Evolutionary conservation across 2,797 vertebrate genomes (phyloP), one percentile per base, ranked within the genome.

Genomic region (Eleutherodactylus coqui): DNA sequence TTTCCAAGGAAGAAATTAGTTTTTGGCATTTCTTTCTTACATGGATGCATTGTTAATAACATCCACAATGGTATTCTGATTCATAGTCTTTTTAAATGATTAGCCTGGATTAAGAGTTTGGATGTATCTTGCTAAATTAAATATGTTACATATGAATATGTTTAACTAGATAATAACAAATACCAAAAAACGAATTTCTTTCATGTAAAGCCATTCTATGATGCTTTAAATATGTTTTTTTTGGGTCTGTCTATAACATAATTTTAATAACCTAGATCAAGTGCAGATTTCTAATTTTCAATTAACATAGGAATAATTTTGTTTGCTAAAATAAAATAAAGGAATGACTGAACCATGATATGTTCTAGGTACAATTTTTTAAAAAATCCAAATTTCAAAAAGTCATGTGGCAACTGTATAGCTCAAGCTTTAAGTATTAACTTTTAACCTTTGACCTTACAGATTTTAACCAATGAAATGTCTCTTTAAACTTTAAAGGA

Each of bases 401-500:
- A 94, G 94, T 95, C 95, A 94, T 95, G 97, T 98, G 96, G 94
- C 96, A 96, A 96, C 96, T 98, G 96, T 98, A 94, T 96, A 97
- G 96, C 96, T 97, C 93, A 94, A 97, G 95, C 95, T 96, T 96
- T 97, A 97, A 97, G 96, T 97, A 97, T 97, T 98, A 98, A 96
- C 95, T 94, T 98, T 98, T 97, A 98, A 97, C 97, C 96, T 96
- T 97, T 99, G 97, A 98, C 96, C 97, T 98, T 98, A 96, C 97
- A 99, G 98, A 98, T 99, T 98, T 96, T 99, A 99, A 99, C 98
- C 98, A 97, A 96, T 99, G 97, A 99, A 99, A 99, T 99, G 97
- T 99, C 97, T 99, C 96, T 99, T 98, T 99, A 99, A 99, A 99
- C 97, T 99, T 98, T 98, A 99, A 99, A 99, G 98, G 98, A 97